Conservation (phyloP, 2,888 invertebrate species). For the Chrysomela aeneicollis region DNA sequence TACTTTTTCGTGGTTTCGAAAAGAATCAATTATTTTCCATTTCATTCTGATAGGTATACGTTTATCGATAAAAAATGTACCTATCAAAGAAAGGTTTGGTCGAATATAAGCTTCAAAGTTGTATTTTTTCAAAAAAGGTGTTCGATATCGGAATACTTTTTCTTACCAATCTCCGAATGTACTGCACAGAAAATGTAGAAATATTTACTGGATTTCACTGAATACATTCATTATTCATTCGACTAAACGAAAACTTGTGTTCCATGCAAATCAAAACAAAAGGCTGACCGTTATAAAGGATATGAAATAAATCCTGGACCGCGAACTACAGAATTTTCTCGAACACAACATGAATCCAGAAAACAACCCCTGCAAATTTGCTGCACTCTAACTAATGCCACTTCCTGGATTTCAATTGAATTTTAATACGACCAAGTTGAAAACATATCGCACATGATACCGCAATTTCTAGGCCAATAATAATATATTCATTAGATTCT, state of each 20-base stretch:
- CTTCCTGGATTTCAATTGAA: neutral
- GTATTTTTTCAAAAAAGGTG: too few relatives aligned
- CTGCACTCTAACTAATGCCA: neutral
- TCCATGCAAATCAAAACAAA: neutral
- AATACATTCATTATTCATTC: slow-evolving; percentile 4
- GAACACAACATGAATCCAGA: neutral
- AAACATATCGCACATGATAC: neutral
- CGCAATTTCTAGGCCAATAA: neutral
- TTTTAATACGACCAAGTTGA: neutral
- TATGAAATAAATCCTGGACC: neutral
- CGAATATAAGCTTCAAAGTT: too few relatives aligned
- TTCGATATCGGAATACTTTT: too few relatives aligned
- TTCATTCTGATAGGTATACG: too few relatives aligned
- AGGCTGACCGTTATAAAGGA: neutral
- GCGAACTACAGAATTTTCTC: neutral
- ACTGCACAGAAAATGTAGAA: too few relatives aligned
- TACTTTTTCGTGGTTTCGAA: too few relatives aligned
- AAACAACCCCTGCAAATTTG: neutral
- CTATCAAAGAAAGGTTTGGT: too few relatives aligned
- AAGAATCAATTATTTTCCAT: too few relatives aligned
- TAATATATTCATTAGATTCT: neutral
- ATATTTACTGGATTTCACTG: neutral
- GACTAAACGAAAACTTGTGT: neutral
- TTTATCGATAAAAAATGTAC: too few relatives aligned
- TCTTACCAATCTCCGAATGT: too few relatives aligned